A percentile compares a stretch with the other conserved stretches of the same genome.
Evolutionary conservation across 2,113 vertebrate genomes (phyloP).

Genomic region (Leptosomus discolor): DNA sequence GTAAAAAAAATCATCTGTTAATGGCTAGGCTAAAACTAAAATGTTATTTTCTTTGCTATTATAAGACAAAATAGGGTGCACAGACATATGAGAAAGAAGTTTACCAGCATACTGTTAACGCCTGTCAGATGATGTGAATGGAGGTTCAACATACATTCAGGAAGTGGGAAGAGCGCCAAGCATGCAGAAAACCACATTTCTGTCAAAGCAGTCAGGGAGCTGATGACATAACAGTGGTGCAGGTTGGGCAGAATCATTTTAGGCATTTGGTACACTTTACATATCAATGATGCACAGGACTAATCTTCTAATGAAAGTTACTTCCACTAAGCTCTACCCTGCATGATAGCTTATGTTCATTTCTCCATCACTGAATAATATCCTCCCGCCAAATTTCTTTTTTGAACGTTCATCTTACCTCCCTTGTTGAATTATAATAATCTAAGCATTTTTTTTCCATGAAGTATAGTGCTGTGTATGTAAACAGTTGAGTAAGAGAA

Average conservation of each 20-base stretch:
- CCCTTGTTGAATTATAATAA: neutral
- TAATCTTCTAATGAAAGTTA: neutral
- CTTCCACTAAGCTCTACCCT: neutral
- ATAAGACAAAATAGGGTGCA: neutral
- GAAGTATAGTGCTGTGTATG: neutral
- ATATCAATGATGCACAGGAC: neutral
- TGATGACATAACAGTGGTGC: neutral
- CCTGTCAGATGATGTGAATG: neutral
- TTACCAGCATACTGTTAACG: neutral
- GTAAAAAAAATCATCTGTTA: neutral
- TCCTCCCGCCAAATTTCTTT: neutral
- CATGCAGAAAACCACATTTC: neutral
- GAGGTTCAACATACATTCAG: neutral
- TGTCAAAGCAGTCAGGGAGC: neutral
- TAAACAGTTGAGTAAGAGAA: neutral
- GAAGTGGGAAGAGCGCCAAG: neutral
- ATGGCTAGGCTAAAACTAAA: neutral
- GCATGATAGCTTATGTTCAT: neutral
- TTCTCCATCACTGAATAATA: neutral
- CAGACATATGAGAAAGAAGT: neutral
- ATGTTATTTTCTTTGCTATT: neutral
- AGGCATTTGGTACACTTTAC: neutral
- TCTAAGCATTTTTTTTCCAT: neutral
- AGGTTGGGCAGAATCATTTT: neutral
- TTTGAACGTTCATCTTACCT: neutral